Evolutionary conservation across 2,797 vertebrate genomes (phyloP).

Genomic region (Acrossocheilus fasciatus): DNA sequence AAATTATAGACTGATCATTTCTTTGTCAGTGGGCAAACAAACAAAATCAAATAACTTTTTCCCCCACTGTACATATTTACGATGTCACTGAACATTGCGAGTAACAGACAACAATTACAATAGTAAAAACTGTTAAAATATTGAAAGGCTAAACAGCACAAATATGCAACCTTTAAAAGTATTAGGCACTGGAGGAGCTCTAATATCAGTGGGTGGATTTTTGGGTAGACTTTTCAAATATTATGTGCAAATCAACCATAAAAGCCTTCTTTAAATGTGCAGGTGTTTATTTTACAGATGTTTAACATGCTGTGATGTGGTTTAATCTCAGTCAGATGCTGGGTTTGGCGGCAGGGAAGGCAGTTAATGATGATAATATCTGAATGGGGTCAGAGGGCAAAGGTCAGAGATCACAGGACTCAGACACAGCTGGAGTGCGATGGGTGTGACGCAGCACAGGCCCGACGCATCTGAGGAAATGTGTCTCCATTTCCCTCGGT

Average conservation of each 20-base stretch:
- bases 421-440: constrained; percentile 34
- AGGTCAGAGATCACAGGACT: constrained; percentile 29
- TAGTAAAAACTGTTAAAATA: neutral
- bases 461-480: constrained; percentile 8
- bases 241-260: neutral
- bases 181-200: neutral
- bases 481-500: constrained; percentile 2
- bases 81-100: too few species aligned
- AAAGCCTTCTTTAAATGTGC: neutral
- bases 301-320: neutral
- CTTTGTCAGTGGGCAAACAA: too few species aligned
- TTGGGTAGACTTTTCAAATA: neutral
- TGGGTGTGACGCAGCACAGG: neutral
- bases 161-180: neutral
- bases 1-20: too few species aligned
- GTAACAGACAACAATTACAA: too few species aligned
- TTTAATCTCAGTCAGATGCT: neutral
- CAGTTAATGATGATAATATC: constrained; percentile 21
- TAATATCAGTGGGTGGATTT: neutral
- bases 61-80: too few species aligned
- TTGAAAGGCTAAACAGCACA: neutral
- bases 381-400: constrained; percentile 23
- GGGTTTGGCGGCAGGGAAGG: neutral
- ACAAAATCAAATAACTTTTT: too few species aligned
- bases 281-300: neutral